Evolutionary conservation across 2,888 invertebrate genomes (phyloP).

Genomic region (Eudemis profundana): DNA sequence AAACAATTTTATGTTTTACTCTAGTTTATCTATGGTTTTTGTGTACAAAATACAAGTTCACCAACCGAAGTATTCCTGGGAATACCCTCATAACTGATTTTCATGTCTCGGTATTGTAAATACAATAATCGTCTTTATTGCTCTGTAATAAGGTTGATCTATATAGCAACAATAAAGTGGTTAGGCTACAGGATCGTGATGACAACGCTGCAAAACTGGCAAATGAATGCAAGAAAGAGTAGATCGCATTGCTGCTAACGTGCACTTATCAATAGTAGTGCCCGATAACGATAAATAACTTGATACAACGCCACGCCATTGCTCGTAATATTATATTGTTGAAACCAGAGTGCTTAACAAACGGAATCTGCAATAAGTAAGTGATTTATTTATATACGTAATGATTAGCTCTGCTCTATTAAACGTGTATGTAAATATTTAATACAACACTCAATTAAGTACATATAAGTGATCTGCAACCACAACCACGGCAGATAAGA

Average conservation of each 20-base stretch:
- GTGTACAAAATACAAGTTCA: not conserved
- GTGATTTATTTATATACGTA: not conserved
- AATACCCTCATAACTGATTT: slow-evolving; percentile 25
- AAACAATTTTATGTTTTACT: slow-evolving; percentile 3
- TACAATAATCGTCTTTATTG: not conserved
- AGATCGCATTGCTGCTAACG: too few relatives aligned
- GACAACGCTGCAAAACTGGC: too few relatives aligned
- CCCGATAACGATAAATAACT: not conserved
- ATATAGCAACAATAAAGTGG: too few relatives aligned
- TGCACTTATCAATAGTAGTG: not conserved
- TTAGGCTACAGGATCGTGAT: too few relatives aligned
- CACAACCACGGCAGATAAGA: too few relatives aligned
- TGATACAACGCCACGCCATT: slow-evolving; percentile 4
- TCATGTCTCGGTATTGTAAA: not conserved
- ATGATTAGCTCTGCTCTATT: too few relatives aligned
- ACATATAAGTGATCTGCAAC: too few relatives aligned
- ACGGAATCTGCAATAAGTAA: not conserved
- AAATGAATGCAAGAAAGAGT: too few relatives aligned
- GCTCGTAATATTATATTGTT: slow-evolving; percentile 4
- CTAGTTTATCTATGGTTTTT: slow-evolving; percentile 19
- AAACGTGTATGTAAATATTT: too few relatives aligned
- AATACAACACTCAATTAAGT: too few relatives aligned
- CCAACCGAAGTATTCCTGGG: slow-evolving; percentile 28
- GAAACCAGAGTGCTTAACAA: not conserved
- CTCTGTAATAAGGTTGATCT: not conserved